phyloP scores from a whole-genome alignment of 1,140 invertebrate species.

The Laodelphax striatellus region DNA sequence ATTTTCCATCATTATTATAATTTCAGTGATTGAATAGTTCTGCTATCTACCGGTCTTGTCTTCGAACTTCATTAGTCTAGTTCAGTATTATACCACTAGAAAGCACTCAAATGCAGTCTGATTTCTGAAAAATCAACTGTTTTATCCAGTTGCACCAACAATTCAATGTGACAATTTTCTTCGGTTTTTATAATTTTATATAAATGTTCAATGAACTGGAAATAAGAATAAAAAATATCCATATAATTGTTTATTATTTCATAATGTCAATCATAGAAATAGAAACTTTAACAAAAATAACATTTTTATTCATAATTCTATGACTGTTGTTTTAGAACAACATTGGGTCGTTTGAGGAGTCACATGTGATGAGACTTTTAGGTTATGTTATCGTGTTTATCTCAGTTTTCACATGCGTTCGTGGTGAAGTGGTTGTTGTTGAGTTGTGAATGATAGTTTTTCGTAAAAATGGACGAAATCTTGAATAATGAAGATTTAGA shows the following conservation, averaged over 20 bases:
- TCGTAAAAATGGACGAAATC: neutral
- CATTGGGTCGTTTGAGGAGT: neutral
- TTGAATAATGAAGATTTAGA: neutral
- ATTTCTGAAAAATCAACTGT: neutral
- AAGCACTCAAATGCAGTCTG: neutral
- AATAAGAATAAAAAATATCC: neutral
- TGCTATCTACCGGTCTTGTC: neutral
- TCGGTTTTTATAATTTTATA: neutral
- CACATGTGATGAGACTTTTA: neutral
- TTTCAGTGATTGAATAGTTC: neutral
- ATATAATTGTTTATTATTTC: neutral
- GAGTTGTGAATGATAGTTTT: neutral
- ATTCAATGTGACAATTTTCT: neutral
- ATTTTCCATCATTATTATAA: neutral
- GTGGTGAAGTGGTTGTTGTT: neutral
- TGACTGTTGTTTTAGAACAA: neutral
- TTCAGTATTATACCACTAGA: neutral
- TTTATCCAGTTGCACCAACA: neutral
- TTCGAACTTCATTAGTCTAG: neutral
- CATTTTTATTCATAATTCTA: neutral
- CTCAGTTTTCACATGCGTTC: too few relatives aligned
- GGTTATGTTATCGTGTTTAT: neutral
- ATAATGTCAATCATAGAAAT: neutral
- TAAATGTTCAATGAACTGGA: neutral
- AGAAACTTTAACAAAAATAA: neutral